Evolutionary conservation across 37 sponge, comb jelly and placozoan species (phyloP).

Genomic region (Oopsacas minuta): DNA sequence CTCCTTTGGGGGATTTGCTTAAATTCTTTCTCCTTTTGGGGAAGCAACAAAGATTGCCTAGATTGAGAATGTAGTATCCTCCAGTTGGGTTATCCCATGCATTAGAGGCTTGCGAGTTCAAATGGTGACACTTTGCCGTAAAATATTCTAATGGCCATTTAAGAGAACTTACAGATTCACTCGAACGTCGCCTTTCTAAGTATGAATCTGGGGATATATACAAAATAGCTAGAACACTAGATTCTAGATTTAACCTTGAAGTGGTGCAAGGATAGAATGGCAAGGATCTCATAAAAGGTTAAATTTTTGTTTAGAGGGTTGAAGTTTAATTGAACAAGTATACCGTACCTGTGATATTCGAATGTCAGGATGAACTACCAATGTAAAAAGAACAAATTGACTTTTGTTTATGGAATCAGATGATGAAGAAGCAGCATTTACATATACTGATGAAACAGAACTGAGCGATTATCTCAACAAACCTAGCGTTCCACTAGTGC

Average conservation of each 20-base stretch:
- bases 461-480: conserved; percentile 16
- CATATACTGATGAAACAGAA: conserved; percentile 16
- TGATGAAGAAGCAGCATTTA: conserved; percentile 16
- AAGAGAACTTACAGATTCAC: not conserved
- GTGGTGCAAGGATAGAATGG: conserved; percentile 23
- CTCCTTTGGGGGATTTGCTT: not conserved
- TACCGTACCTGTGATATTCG: conserved; percentile 2
- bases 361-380: conserved; percentile 13
- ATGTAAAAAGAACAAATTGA: not conserved
- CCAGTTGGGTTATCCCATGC: conserved; percentile 24
- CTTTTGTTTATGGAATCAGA: conserved; percentile 4
- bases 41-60: conserved; percentile 23
- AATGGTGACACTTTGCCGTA: not conserved
- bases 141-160: conserved; percentile 21
- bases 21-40: conserved; percentile 27
- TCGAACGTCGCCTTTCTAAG: conserved; percentile 14
- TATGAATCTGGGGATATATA: conserved; percentile 19
- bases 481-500: conserved; percentile 13
- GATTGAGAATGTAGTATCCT: conserved; percentile 22
- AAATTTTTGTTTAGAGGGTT: not conserved
- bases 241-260: conserved; percentile 29
- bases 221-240: conserved; percentile 18
- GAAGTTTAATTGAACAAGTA: conserved; percentile 10
- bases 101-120: conserved; percentile 13
- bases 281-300: conserved; percentile 15